Base-by-base conservation (phyloP, 2,888 invertebrate genomes). In the Hermodice carunculata region DNA sequence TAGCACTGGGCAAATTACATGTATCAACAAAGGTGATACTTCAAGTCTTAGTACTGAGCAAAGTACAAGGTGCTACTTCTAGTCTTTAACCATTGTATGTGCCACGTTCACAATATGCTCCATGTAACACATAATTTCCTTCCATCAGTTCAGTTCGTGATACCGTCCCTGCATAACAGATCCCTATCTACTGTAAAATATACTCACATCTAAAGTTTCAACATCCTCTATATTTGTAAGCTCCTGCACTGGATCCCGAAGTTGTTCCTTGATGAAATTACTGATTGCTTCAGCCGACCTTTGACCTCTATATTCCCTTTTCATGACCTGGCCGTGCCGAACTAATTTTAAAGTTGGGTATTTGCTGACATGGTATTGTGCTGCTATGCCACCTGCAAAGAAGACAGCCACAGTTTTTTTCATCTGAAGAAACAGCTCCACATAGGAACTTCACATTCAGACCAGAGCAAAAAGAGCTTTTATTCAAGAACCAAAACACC, bases 281-380 rank as follows among this genome's bases (percentile, higher is more conserved):
- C 92, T 88, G 81, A 99, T 93, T 0, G 98, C 96, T 61, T 98
- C 96, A 0, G 91, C 91, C 17, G 97, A 95, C 59, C 99, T 90
- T 76, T 90, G 89, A 67, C 95, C 98, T 81, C 98, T 89, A 70
- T 87, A 88, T 73, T 88, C 88, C 65, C 83, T 83, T 75, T 88
- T 88, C 19, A 85, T 80, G 14, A 85, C 70, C 67, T 86, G 81
- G n/a, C 88, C 88, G 73, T 84, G 81, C 57, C 94, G 90, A 76
- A 98, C 93, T 24, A 98, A 87, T 88, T 99, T 99, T 63, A 99
- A 87, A 4, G 99, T 99, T 5, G 99, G 99, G 88, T 99, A 99
- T 88, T 99, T 99, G 63, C 93, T 93, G 64, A 99, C 97, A 82
- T 97, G 96, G 87, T 96, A 99, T 76, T 94, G 91, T 4, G 93